Conservation (phyloP, 37 sponge, comb jelly and placozoan genomes). For the Lycopodina hypogea region DNA sequence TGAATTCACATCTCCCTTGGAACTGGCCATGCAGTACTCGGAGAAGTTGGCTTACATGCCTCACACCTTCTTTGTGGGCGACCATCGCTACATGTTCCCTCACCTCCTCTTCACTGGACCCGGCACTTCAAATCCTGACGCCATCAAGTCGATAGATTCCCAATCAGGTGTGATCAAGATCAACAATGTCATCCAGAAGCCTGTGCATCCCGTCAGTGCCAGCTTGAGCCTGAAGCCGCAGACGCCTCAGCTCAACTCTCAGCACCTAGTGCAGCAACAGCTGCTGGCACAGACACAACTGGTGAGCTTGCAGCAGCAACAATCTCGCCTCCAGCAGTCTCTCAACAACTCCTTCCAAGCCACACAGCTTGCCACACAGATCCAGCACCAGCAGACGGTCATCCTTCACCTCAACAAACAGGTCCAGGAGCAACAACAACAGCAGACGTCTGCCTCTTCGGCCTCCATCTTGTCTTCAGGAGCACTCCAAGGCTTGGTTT, state of each 20-base stretch:
- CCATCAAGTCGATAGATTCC: slow-evolving; percentile 64
- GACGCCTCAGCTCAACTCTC: background rate
- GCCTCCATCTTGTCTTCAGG: background rate
- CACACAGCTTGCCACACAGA: slow-evolving; percentile 18
- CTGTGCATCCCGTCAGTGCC: slow-evolving; percentile 43
- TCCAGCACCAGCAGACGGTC: slow-evolving; percentile 23
- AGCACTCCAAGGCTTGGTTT: slow-evolving; percentile 14
- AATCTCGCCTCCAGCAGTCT: background rate
- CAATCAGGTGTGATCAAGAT: slow-evolving; percentile 78
- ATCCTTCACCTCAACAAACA: slow-evolving; percentile 40
- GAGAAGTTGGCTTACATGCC: slow-evolving; percentile 99
- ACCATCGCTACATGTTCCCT: slow-evolving; percentile 97
- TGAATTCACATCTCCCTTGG: slow-evolving; percentile 81
- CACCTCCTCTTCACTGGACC: slow-evolving; percentile 81
- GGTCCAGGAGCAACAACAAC: slow-evolving; percentile 24
- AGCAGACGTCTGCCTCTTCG: background rate
- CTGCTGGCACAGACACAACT: slow-evolving; percentile 15
- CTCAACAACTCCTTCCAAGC: slow-evolving; percentile 3
- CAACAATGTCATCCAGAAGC: slow-evolving; percentile 60
- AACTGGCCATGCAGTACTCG: slow-evolving; percentile 87
- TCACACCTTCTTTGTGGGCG: slow-evolving; percentile 95
- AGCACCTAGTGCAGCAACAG: slow-evolving; percentile 32
- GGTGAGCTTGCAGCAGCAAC: slow-evolving; percentile 28
- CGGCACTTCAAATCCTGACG: slow-evolving; percentile 63
- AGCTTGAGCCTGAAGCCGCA: slow-evolving; percentile 14